Evolutionary conservation across 2,888 invertebrate species (phyloP).

Genomic region (Geotrupes spiniger): DNA sequence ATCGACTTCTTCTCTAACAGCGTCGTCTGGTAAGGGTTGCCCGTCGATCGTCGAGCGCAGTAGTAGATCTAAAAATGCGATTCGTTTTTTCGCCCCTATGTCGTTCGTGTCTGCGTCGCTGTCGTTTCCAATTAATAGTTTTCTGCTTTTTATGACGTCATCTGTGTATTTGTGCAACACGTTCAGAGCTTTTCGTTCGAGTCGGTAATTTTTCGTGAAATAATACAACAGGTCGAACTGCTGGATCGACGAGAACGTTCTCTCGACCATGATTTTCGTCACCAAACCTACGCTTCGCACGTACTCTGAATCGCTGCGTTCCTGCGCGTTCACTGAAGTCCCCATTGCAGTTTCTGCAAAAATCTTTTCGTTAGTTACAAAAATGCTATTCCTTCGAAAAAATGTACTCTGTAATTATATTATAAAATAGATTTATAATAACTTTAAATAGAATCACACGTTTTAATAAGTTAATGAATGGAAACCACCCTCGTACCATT

Average conservation of each 20-base stretch:
- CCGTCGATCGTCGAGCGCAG: conserved; percentile 57
- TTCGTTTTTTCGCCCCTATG: conserved; percentile 58
- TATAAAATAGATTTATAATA: too few species aligned
- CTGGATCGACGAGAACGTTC: conserved; percentile 48
- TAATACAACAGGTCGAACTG: conserved; percentile 53
- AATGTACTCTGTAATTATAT: too few species aligned
- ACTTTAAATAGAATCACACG: too few species aligned
- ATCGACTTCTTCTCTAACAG: conserved; percentile 67
- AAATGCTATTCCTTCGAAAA: too few species aligned
- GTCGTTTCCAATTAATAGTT: conserved; percentile 34
- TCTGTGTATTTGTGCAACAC: conserved; percentile 56
- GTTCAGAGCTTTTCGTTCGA: conserved; percentile 51
- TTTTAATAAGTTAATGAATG: too few species aligned
- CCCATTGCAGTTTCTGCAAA: conserved; percentile 82
- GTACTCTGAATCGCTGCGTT: conserved; percentile 65
- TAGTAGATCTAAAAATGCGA: conserved; percentile 67
- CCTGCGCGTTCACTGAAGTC: conserved; percentile 67
- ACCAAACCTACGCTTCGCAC: conserved; percentile 64
- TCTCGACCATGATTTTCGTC: conserved; percentile 33
- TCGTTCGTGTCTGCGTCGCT: conserved; percentile 29
- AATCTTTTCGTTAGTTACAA: neutral
- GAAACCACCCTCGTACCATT: too few species aligned
- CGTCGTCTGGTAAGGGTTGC: conserved; percentile 56
- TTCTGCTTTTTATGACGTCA: conserved; percentile 53
- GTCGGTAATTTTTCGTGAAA: conserved; percentile 57